Base-by-base conservation (phyloP, 2,888 invertebrate genomes). In the Uropetala carovei region DNA sequence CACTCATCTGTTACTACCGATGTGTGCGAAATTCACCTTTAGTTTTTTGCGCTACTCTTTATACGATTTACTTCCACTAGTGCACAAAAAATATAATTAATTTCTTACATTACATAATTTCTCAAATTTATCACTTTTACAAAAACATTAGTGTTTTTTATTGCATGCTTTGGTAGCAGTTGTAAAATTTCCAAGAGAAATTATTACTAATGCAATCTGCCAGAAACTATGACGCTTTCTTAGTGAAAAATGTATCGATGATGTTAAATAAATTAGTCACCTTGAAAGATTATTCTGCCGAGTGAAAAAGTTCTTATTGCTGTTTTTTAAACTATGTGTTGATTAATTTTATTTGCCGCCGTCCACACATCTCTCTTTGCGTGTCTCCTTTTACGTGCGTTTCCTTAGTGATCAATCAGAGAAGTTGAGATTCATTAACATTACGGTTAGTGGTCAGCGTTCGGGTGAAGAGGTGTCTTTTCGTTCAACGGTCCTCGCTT, bases 401-500 rank as follows among this genome's bases (percentile, higher is more conserved):
- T 75, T 75, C 27, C 22, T 22, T 18, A 9, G 27, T 22, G 75
- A 75, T 75, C 75, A 22, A 27, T 27, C 75, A 75, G 22, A n/a
- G 68, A 18, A 27, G 7, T 18, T 27, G 11, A 75, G 13, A 13
- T 27, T 75, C 27, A 75, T 75, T 75, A 22, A 18, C 75, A 75
- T 75, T 75, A 75, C 75, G 75, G 22, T 68, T 68, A 68, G 68
- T 68, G 68, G 68, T 75, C 75, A 27, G 13, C 75, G 22, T 18
- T 75, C 75, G 75, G 75, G 64, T 68, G 89, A 27, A 60, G 59
- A 86, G 60, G 11, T 58, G 89, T 68, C 89, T 18, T 89, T 43
- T 64, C 89, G 64, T 64, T 43, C 89, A 64, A 64, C 43, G 64
- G 89, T 64, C 89, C 43, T 43, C 43, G 64, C 64, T 89, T 89